Conservation (phyloP, 2,888 invertebrate genomes). For the Drosophila nr. perissopoda region DNA sequence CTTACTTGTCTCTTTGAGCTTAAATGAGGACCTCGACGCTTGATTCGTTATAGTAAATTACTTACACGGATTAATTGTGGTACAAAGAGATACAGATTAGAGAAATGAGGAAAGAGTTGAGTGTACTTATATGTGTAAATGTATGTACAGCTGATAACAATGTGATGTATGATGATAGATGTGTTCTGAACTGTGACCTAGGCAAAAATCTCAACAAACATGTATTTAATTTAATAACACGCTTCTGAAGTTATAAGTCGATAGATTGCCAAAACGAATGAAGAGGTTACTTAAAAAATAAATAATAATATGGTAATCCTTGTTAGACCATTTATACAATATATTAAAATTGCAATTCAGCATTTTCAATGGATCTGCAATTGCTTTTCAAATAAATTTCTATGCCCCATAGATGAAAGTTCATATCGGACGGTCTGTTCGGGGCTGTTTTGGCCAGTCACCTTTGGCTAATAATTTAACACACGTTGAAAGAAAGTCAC, state of each 20-base stretch:
- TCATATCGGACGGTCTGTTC: slow-evolving; percentile 1
- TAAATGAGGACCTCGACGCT: slow-evolving; percentile 80
- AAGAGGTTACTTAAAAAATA: not conserved
- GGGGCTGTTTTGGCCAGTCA: slow-evolving; percentile 46
- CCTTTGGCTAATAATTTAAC: slow-evolving; percentile 45
- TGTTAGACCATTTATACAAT: not conserved
- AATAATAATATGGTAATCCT: not conserved
- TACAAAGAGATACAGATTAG: slow-evolving; percentile 48
- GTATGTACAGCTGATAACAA: slow-evolving; percentile 7
- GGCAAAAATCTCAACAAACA: not conserved
- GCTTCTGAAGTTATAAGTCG: not conserved
- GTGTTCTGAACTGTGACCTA: not conserved
- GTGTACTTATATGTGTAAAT: slow-evolving; percentile 14
- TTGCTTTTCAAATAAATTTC: slow-evolving; percentile 20
- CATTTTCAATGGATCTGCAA: slow-evolving; percentile 31
- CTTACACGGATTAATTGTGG: slow-evolving; percentile 63
- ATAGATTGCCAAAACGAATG: not conserved
- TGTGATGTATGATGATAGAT: not conserved
- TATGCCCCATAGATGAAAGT: slow-evolving; percentile 5
- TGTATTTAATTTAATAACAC: not conserved
- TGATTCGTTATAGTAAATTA: slow-evolving; percentile 77
- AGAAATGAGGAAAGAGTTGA: slow-evolving; percentile 39
- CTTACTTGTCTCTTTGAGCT: slow-evolving; percentile 66
- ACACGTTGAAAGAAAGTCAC: slow-evolving; percentile 30
- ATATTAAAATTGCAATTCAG: slow-evolving; percentile 45